These are phyloP conservation scores for Phoebastria nigripes DNA, from an alignment of 2,797 vertebrate species.

Conservation along the genomic window DNA sequence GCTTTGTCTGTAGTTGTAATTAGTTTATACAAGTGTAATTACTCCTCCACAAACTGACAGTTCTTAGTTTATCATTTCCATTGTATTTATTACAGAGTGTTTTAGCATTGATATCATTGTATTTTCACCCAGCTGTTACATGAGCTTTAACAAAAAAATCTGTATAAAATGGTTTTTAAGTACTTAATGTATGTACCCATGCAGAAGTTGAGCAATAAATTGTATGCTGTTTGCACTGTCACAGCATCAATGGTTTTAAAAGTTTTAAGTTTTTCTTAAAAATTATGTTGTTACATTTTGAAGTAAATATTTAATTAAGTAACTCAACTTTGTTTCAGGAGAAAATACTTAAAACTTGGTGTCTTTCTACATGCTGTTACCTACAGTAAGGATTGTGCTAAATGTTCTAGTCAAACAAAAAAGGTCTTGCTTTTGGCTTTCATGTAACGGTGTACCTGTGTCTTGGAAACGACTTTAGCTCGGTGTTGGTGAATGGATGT, in stretches of 20 bases:
- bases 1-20: conserved; percentile 88
- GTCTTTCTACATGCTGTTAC: neutral
- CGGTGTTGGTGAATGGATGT: neutral
- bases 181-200: conserved; percentile 84
- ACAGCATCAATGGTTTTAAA: conserved; percentile 82
- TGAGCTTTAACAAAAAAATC: conserved; percentile 88
- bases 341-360: neutral
- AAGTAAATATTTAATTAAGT: neutral
- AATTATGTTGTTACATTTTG: too few relatives aligned
- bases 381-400: neutral
- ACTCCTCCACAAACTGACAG: conserved; percentile 77
- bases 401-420: neutral
- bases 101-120: conserved; percentile 84
- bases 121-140: conserved; percentile 84
- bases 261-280: conserved; percentile 21
- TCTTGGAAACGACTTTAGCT: neutral
- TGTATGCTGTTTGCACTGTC: conserved; percentile 89
- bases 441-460: accelerated
- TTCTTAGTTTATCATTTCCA: conserved; percentile 79
- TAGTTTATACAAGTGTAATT: conserved; percentile 88
- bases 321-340: neutral
- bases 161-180: conserved; percentile 83
- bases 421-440: neutral
- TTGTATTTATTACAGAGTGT: conserved; percentile 89
- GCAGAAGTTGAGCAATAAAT: conserved; percentile 93